Base-by-base conservation (phyloP, 2,888 invertebrate species). In the Drosophila formosana region DNA sequence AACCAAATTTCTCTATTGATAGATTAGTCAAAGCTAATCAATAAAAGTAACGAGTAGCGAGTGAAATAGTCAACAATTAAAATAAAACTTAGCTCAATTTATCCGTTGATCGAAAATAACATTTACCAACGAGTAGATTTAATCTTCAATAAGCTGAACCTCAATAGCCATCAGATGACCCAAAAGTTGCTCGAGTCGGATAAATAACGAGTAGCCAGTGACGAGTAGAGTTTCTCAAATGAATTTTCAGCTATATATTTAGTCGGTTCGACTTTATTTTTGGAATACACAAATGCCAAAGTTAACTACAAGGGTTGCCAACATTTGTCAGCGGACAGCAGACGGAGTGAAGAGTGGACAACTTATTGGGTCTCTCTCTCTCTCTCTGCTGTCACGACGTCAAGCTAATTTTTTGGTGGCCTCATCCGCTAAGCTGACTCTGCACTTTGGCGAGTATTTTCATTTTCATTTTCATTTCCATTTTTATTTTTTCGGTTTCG, bases 341-440 rank as follows among this genome's bases (percentile, higher is more conserved):
- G 6, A 9, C 11, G 34, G 11, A 34, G 34, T 34, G 5, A 13
- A 46, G 51, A 37, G 51, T 63, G 49, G 49, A 28, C 60, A 56
- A 47, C 56, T 58, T 58, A 58, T 55, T 39, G 58, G 58, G 32
- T 3, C 11, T 37, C n/a, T 3, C 4, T 37, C n/a, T 3, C 11
- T 37, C n/a, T 3, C 4, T 37, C n/a, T 46, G 58, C 45, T 39
- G 69, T 78, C 69, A 78, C 56, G 68, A 46, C 39, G 34, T 25
- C 25, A 51, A 13, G 32, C 49, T 23, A 37, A 53, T 61, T 69
- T 69, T 41, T 51, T 23, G 43, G 18, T 39, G 26, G 43, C 43
- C 52, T 52, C 51, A 30, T 13, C 39, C 39, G 39, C 39, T 18
- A 18, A 18, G 78, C 81, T 86, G 82, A 82, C 84, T 39, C n/a